Base-by-base conservation (phyloP, 2,797 vertebrate species). In the Momotus momota region DNA sequence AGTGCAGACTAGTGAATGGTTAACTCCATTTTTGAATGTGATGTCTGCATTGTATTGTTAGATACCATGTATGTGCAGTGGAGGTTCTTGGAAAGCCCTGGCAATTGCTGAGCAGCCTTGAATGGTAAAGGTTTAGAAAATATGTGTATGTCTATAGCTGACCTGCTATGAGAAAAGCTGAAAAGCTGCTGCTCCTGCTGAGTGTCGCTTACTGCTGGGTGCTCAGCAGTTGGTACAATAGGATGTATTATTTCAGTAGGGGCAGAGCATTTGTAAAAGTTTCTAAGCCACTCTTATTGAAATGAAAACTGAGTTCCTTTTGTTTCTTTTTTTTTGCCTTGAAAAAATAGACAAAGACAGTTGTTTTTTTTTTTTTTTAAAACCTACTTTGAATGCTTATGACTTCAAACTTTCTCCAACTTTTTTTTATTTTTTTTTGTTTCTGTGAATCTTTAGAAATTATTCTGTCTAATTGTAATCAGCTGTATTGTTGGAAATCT, bases 161-260 rank as follows among this genome's bases (percentile, higher is more conserved):
- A 41, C 64, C 31, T 65, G 55, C 78, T 57, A 62, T 74, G 71
- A 95, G 71, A 93, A 91, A 90, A 84, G 60, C 87, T 94, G 91
- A 94, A 96, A 95, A 91, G 93, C 74, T 62, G 25, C 61, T 85
- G 27, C 35, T 77, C 93, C 90, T 73, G 86, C 86, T 91, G 89
- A 4, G 55, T 86, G 54, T 81, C 27, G 4, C 75, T 83, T 88
- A 83, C 81, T 93, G 91, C 91, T 69, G 92, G 72, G 75, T 86
- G 41, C 86, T 88, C 83, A 87, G 93, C 64, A 74, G 67, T 2
- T 84, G 52, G 65, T 72, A 95, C 93, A 96, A 96, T 93, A 75
- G 80, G 41, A 41, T 67, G 83, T 77, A 94, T 96, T 97, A 95
- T 95, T 95, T 88, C 94, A 67, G 74, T 15, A 64, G 74, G 12